Percentiles rank a stretch among this genome's conserved stretches.
These are phyloP conservation scores for Numenius phaeopus DNA, from an alignment of 2,797 vertebrate species.

Conservation along the genomic window DNA sequence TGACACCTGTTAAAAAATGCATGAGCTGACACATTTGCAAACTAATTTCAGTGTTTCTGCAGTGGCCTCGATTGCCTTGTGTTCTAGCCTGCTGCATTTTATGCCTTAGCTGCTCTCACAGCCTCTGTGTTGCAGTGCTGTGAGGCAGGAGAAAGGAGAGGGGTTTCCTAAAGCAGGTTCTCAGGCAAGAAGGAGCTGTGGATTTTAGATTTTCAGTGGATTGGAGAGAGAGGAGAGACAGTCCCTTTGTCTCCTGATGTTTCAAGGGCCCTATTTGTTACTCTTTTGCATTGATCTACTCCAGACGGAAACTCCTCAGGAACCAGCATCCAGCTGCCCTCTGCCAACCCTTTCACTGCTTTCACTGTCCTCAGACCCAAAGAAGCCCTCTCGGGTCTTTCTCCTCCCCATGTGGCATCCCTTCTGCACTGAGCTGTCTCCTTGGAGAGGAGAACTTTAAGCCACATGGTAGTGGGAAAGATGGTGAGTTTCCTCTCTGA, in stretches of 20 bases:
- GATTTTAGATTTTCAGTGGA: background rate
- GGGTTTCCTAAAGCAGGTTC: background rate
- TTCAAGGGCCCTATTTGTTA: background rate
- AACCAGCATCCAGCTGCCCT: background rate
- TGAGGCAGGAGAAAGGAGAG: background rate
- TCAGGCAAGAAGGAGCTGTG: background rate
- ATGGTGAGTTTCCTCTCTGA: background rate
- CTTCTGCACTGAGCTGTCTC: background rate
- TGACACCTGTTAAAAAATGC: conserved; percentile 43
- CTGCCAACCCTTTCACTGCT: background rate
- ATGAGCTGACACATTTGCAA: conserved; percentile 34
- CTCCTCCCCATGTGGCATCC: background rate
- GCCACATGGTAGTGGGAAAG: background rate
- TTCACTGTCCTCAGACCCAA: background rate
- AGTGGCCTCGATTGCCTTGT: background rate
- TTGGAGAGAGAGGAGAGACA: background rate
- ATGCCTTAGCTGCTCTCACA: background rate
- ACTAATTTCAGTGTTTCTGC: background rate
- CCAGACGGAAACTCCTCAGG: background rate
- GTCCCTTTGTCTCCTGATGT: background rate
- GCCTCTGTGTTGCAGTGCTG: accelerated
- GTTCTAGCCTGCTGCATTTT: background rate
- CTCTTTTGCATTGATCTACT: background rate
- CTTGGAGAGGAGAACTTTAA: background rate
- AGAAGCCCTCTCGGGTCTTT: background rate